Evolutionary conservation across 2,888 invertebrate genomes (phyloP), one percentile per base, ranked within the genome.

Genomic region (Athalia circularis): DNA sequence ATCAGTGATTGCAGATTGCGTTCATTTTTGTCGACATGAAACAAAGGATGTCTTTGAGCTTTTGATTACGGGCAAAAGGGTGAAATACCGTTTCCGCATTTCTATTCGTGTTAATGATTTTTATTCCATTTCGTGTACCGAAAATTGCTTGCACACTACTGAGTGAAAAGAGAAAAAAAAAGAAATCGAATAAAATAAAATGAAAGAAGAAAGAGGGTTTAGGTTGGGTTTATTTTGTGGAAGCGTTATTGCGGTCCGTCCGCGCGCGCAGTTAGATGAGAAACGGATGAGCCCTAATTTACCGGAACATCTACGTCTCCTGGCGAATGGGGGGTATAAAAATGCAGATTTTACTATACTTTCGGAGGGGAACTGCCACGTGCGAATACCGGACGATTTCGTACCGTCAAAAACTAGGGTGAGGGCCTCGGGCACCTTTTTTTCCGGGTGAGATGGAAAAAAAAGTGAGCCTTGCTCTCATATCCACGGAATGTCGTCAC

Each of bases 231-330:
- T 72, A 72, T 72, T 72, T 72, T 72, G 2, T 2, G 8, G 59
- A 68, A 59, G 47, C 15, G 45, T 11, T 45, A 5, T 11, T 59
- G 59, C 59, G 72, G 45, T 57, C 45, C 52, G 72, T 57, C 45
- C 47, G 57, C 45, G 47, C 57, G 57, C 43, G 8, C 5, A 4
- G 8, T 11, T 72, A 47, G 59, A 72, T 72, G 72, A 59, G 59
- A 47, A n/a, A 13, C 57, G 72, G 72, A 72, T 72, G 72, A 72
- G 72, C 72, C 72, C 72, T 72, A 72, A 72, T 72, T 72, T 72
- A 72, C 72, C 72, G 47, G 72, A 72, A 72, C 59, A 59, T 72
- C 59, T 47, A 45, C 72, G 59, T 29, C 29, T 29, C 29, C 29
- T 29, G 29, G 29, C 2, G 29, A 29, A 29, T 29, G 57, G 29